A percentile compares a stretch with the other conserved stretches of the same genome.
Evolutionary conservation across 2,113 vertebrate genomes (phyloP).

Genomic region (Chloropsis cyanopogon): DNA sequence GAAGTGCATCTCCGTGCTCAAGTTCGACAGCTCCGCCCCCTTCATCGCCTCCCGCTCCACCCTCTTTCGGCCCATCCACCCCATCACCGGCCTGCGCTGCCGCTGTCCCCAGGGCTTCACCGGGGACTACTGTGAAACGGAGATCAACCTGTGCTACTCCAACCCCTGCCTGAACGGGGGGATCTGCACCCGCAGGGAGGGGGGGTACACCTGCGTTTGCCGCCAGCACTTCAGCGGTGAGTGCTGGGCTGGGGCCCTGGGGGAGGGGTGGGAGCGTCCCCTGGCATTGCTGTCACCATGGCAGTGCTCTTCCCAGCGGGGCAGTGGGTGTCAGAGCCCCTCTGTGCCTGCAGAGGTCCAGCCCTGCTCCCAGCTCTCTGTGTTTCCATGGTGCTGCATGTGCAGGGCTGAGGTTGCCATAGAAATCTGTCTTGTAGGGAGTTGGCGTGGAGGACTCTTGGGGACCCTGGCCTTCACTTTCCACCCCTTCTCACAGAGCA

Average conservation of each 20-base stretch:
- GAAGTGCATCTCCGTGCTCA: constrained; percentile 97
- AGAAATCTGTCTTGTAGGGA: neutral
- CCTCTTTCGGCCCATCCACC: constrained; percentile 95
- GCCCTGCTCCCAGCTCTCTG: neutral
- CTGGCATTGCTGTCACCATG: accelerated
- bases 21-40: constrained; percentile 95
- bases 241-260: neutral
- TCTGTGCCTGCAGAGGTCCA: neutral
- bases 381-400: constrained; percentile 23
- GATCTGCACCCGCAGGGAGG: constrained; percentile 87
- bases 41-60: constrained; percentile 93
- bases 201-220: constrained; percentile 93
- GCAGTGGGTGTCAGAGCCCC: accelerated
- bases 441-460: neutral
- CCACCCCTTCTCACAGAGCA: neutral
- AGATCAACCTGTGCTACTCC: constrained; percentile 98
- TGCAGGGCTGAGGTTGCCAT: constrained; percentile 11
- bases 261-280: accelerated
- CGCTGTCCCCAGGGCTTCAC: constrained; percentile 96
- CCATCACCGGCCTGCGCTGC: constrained; percentile 91
- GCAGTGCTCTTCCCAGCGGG: neutral
- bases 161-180: constrained; percentile 94
- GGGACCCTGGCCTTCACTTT: neutral
- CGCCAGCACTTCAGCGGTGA: constrained; percentile 91
- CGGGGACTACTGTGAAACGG: constrained; percentile 94